Conservation (phyloP, 2,113 vertebrate genomes). For the Cinclus mexicanus region DNA sequence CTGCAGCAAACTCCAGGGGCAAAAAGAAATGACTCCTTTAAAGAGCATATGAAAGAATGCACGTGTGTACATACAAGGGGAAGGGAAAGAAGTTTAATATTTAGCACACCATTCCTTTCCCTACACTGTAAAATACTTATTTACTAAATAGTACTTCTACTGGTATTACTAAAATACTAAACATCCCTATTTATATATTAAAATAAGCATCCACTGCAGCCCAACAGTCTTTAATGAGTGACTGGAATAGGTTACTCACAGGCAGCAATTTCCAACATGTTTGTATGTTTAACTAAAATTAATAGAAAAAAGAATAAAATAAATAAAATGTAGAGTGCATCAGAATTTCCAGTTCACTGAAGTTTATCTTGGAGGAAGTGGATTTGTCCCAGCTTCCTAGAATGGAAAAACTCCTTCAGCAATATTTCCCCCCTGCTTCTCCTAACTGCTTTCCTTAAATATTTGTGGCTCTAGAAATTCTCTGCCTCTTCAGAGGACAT, state of each 20-base stretch:
- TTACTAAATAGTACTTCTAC: not conserved
- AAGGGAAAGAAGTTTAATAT: not conserved
- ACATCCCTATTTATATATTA: not conserved
- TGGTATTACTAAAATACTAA: not conserved
- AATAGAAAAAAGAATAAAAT: not conserved
- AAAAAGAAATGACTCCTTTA: not conserved
- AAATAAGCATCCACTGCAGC: not conserved
- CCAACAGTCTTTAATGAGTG: not conserved
- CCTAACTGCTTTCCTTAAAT: not conserved
- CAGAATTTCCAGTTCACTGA: not conserved
- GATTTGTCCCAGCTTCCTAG: not conserved
- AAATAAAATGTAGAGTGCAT: not conserved
- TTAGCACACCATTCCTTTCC: not conserved
- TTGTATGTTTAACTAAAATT: not conserved
- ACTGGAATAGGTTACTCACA: not conserved
- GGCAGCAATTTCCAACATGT: not conserved
- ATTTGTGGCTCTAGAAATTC: not conserved
- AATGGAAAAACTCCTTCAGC: not conserved
- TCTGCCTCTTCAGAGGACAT: not conserved
- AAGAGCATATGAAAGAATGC: not conserved
- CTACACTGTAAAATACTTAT: not conserved
- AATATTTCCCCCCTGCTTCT: fast-evolving
- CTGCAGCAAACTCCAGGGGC: not conserved
- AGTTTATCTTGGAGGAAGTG: not conserved
- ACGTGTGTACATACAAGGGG: too few relatives aligned